Percentiles rank a stretch among this genome's conserved stretches.
Conservation (phyloP, 2,113 vertebrate genomes). For the Sisor rabdophorus region DNA sequence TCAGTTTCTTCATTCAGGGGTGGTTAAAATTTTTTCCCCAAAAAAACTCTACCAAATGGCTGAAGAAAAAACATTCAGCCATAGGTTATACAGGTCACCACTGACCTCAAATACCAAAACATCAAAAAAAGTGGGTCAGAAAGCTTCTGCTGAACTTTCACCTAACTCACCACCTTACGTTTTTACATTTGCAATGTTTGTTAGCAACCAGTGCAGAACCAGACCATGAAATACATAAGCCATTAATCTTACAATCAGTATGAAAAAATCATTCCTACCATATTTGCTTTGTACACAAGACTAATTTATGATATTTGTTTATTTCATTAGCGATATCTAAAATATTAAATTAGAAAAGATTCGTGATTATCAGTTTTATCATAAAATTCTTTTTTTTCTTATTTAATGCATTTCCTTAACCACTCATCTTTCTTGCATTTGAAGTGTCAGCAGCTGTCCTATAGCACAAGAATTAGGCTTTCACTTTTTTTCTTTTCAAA, state of each 20-base stretch:
- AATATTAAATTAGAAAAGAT: background rate
- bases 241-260: background rate
- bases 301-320: background rate
- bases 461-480: background rate
- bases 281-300: background rate
- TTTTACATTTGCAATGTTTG: conserved; percentile 19
- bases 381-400: background rate
- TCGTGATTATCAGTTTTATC: background rate
- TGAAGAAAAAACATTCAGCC: conserved; percentile 20
- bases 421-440: background rate
- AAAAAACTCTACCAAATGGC: background rate
- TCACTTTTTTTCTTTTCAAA: background rate
- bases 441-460: conserved; percentile 8
- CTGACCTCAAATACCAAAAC: conserved; percentile 28
- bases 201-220: conserved; percentile 4
- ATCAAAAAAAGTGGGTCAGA: conserved; percentile 35
- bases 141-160: conserved; percentile 44
- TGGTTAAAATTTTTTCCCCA: background rate
- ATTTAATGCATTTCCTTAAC: background rate
- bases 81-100: conserved; percentile 20
- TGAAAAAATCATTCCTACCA: background rate
- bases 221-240: no score
- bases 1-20: background rate
- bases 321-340: background rate
- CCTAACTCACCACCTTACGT: conserved; percentile 21